Base-by-base conservation (phyloP, 2,797 vertebrate genomes). In the Labroides dimidiatus region DNA sequence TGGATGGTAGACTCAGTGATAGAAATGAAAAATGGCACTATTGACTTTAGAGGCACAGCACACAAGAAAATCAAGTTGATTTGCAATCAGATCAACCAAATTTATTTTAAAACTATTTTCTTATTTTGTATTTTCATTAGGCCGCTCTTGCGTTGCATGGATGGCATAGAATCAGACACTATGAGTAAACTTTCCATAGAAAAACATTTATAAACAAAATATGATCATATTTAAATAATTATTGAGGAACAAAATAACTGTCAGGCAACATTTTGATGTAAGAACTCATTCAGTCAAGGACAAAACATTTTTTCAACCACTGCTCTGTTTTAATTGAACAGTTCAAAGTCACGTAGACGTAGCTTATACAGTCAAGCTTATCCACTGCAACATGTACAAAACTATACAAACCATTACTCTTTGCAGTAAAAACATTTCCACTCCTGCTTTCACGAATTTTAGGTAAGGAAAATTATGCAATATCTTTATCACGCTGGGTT, bases 331-430 rank as follows among this genome's bases (percentile, higher is more conserved):
- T 69, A 62, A 62, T 72, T n/a, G n/a, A n/a, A n/a, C 0, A 58
- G 41, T 44, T 41, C 11, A 56, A 79, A 70, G 62, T 64, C 2
- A 37, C 59, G 21, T 24, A 41, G 15, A 72, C 52, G 54, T 16
- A 57, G 12, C 8, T 57, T 50, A 75, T 0, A 80, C 16, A 24
- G 1, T 52, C 10, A 49, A 50, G 48, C 33, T 42, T 42, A 48
- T 57, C 16, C 20, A 50, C 53, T 24, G 52, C 6, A 56, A 44
- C 20, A 0, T 9, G 47, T 58, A 69, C 24, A 77, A 80, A 85
- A 83, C 64, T 61, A 70, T 63, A 77, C 59, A 73, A 75, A n/a
- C 19, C 41, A 30, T 51, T 3, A 43, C 2, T 16, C 10, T 21
- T 20, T 59, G 30, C 47, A 74, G 19, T 65, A 47, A 61, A 51